Conservation (phyloP, 1,140 invertebrate genomes). For the Cotesia typhae region DNA sequence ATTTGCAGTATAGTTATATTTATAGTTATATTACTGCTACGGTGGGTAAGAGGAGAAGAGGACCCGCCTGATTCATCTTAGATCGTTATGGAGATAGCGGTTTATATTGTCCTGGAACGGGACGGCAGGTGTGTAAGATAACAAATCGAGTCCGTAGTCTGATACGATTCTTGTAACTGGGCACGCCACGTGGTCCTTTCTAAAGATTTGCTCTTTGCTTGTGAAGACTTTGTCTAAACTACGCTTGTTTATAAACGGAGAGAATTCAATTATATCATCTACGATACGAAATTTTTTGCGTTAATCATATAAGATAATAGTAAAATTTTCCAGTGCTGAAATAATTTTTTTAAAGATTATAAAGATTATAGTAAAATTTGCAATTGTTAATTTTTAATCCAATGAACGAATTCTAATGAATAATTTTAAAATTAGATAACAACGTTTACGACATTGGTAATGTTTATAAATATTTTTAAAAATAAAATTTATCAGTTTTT, state of each 20-base stretch:
- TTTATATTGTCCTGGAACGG: constrained; percentile 42
- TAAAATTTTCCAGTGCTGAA: no score
- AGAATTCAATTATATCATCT: not conserved
- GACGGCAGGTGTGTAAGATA: constrained; percentile 45
- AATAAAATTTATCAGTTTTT: no score
- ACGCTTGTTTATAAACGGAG: not conserved
- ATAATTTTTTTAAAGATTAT: no score
- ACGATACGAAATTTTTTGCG: not conserved
- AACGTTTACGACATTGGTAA: no score
- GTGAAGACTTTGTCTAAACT: not conserved
- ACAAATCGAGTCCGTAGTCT: constrained; percentile 43
- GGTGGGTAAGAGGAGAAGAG: constrained; percentile 33
- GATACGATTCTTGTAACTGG: constrained; percentile 33
- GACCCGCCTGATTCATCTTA: not conserved
- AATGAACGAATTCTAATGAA: no score
- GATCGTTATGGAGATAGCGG: constrained; percentile 41
- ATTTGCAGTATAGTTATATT: constrained; percentile 14
- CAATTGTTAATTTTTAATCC: no score
- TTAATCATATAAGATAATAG: not conserved
- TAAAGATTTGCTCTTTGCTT: constrained; percentile 1
- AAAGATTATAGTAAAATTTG: no score
- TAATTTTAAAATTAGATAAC: no score
- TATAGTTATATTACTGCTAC: no score
- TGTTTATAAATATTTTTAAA: no score
- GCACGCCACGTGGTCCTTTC: constrained; percentile 21